phyloP scores from a whole-genome alignment of 2,113 vertebrate species.

The Phyllostomus hastatus region DNA sequence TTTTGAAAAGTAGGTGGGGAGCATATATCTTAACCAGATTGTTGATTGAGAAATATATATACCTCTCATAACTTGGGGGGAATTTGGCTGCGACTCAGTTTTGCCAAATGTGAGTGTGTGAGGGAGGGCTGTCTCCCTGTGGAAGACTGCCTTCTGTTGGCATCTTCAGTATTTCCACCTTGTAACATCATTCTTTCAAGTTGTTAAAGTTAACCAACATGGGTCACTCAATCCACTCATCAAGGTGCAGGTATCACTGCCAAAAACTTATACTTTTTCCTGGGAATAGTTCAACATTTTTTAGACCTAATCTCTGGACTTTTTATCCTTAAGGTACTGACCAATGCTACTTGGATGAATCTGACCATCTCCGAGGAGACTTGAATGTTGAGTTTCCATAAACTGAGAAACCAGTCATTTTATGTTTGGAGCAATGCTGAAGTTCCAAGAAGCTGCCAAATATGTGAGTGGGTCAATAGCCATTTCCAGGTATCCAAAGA shows the following conservation, averaged over 20 bases:
- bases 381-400: slow-evolving; percentile 24
- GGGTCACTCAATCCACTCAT: background rate
- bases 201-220: background rate
- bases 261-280: background rate
- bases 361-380: background rate
- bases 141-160: background rate
- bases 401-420: background rate
- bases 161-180: background rate
- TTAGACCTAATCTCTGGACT: background rate
- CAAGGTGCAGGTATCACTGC: background rate
- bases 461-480: slow-evolving; percentile 13
- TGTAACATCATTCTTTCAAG: background rate
- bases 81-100: background rate
- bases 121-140: background rate
- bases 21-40: background rate
- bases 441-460: slow-evolving; percentile 83
- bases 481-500: slow-evolving; percentile 53
- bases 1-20: background rate
- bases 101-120: background rate
- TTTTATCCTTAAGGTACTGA: slow-evolving; percentile 58
- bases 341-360: slow-evolving; percentile 12
- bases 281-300: background rate
- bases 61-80: background rate
- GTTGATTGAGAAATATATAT: background rate
- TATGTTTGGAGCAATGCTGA: slow-evolving; percentile 81